Evolutionary conservation across 92 coral and sea anemone genomes (phyloP), one percentile per base, ranked within the genome.

Genomic region (Epizoanthus stellaris): DNA sequence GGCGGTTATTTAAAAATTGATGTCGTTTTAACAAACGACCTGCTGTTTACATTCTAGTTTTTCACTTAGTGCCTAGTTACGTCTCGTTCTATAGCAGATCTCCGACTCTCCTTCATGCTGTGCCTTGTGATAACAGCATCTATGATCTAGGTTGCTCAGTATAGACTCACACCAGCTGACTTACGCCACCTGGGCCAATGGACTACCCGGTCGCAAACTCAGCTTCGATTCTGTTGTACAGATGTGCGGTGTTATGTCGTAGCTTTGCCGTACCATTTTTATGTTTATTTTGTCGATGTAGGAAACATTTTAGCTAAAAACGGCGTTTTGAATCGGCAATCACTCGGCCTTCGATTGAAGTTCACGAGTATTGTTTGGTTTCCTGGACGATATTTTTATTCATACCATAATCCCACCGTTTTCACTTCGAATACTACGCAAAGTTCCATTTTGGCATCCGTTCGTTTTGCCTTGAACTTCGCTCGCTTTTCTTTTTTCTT

Each of bases 381-480:
- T 52, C 56, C 2, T 7, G 19, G 73, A 68, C 3, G 73, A 25
- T 39, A 38, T 3, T 67, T 38, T 5, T 5, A 68, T 68, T 39
- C 34, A 68, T 19, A 68, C 73, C n/a, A 68, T 68, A 68, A 68
- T 9, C 42, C 73, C 73, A 1, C 73, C 73, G 30, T 30, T 12
- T 68, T 68, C 42, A 68, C 73, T 34, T 5, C 73, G 73, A 36
- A 68, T 13, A 68, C 42, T 36, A 17, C 45, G 49, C 52, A 38
- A 43, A 68, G 52, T 15, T 36, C 49, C 21, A 38, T 68, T 68
- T 68, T 17, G n/a, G 9, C 9, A 8, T 68, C 73, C 49, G 52
- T 38, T 68, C 3, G 21, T 7, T 58, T 59, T 59, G 3, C 7
- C 21, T 7, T 76, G 54, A 36, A 47, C 58, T 54, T 52, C 58